These are phyloP conservation scores for Spondyliosoma cantharus DNA, from an alignment of 2,797 vertebrate genomes.

Conservation along the genomic window DNA sequence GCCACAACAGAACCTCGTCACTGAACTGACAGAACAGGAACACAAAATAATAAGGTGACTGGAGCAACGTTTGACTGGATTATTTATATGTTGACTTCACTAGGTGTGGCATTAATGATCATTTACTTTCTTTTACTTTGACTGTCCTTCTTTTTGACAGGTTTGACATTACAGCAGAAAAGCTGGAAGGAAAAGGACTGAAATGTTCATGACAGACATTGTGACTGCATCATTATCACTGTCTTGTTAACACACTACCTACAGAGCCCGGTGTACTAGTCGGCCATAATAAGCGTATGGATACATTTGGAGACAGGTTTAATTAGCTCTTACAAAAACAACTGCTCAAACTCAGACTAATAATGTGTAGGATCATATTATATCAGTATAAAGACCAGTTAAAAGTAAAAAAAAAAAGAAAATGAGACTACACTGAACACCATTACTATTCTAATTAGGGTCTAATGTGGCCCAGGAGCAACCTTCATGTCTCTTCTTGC, in stretches of 20 bases:
- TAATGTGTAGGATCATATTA: too few relatives aligned
- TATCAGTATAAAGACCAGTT: not conserved
- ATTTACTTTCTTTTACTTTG: not conserved
- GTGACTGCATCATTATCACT: not conserved
- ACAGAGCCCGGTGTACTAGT: not conserved
- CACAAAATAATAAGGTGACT: slow-evolving; percentile 14
- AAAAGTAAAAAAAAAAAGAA: not conserved
- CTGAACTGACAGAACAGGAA: not conserved
- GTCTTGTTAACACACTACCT: not conserved
- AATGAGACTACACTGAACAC: not conserved
- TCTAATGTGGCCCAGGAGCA: not conserved
- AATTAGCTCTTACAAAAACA: not conserved
- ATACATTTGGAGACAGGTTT: slow-evolving; percentile 4
- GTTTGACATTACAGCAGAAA: not conserved
- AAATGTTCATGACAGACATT: too few relatives aligned
- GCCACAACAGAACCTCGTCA: not conserved
- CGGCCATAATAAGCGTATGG: not conserved
- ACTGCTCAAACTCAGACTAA: not conserved
- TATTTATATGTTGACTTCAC: not conserved
- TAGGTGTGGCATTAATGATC: not conserved
- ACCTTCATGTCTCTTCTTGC: not conserved
- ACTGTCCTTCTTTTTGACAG: not conserved
- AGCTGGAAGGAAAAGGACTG: not conserved
- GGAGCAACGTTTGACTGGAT: slow-evolving; percentile 2
- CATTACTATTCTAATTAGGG: not conserved